A percentile compares a stretch with the other conserved stretches of the same genome.
phyloP scores from a whole-genome alignment of 2,113 vertebrate species.

The Micronisus gabar region DNA sequence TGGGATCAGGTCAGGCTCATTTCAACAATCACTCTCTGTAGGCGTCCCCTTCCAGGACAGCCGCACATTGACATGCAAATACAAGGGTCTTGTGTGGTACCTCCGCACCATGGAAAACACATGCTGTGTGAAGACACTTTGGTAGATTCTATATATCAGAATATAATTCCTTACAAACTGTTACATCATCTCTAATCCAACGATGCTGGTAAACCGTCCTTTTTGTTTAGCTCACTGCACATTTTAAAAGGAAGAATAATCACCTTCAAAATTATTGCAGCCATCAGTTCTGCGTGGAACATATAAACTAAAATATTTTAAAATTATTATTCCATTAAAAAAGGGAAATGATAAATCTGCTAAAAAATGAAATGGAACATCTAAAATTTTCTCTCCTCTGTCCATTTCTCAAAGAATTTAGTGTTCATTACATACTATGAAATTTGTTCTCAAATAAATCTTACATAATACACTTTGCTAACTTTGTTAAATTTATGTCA shows the following conservation, averaged over 20 bases:
- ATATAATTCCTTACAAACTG: neutral
- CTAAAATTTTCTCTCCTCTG: neutral
- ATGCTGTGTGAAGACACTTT: neutral
- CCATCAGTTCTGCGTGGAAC: neutral
- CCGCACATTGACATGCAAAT: neutral
- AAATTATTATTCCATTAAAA: neutral
- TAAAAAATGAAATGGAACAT: neutral
- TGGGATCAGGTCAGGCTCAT: neutral
- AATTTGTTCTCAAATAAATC: neutral
- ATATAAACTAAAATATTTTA: neutral
- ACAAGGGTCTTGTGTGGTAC: neutral
- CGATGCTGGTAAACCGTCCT: neutral
- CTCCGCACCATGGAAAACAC: accelerated
- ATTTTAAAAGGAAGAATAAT: neutral
- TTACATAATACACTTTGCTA: neutral
- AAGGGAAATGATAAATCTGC: neutral
- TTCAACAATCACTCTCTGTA: neutral
- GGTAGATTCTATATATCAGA: neutral
- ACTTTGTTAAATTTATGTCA: neutral
- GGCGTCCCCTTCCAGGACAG: neutral
- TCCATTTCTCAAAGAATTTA: neutral
- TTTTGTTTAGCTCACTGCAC: neutral
- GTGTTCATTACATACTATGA: neutral
- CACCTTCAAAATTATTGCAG: neutral
- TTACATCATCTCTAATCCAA: neutral